Base-by-base conservation (phyloP, 2,888 invertebrate genomes). In the Nymphalis polychloros region DNA sequence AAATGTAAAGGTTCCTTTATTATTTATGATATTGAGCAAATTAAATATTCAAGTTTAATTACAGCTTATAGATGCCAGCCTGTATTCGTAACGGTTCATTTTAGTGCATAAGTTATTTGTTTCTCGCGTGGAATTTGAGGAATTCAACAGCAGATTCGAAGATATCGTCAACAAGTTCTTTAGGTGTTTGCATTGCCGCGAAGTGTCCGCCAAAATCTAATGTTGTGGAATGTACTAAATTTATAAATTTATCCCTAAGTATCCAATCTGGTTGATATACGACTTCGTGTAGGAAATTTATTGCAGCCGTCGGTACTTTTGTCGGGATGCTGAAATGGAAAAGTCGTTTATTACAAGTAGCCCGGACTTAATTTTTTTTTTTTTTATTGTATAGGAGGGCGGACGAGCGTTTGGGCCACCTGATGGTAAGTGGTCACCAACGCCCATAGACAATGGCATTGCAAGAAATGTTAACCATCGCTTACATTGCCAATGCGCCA, bases 161-260 rank as follows among this genome's bases (percentile, higher is more conserved):
- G 13, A 57, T n/a, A 41, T 57, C 57, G 19, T 57, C 57, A 19
- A 41, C 57, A 19, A 57, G 41, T 41, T 35, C 84, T 72, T 94
- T 83, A 0, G 98, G 97, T 57, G 95, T 93, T 80, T 98, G 97
- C 72, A 97, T 89, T 0, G 96, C 97, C 0, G 96, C 96, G 86
- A 98, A 98, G 84, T 98, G 98, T 0, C 98, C 98, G 1, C 97
- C 97, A 16, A 93, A 88, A 0, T 93, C 87, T 63, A 94, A 81
- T 47, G 95, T 93, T 0, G 94, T 95, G 68, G 94, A 94, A 47
- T 95, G 95, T 3, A 96, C 93, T 46, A 98, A 77, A 79, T 97
- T 96, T 0, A 78, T 81, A 80, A 92, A 97, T 77, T 94, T 95
- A 47, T 94, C 93, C 57, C 88, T 86, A 5, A 97, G 78, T 47